Percentiles rank a stretch among this genome's conserved stretches.
phyloP scores from a whole-genome alignment of 1,140 invertebrate species.

The Pseudomyrmex pallidus region DNA sequence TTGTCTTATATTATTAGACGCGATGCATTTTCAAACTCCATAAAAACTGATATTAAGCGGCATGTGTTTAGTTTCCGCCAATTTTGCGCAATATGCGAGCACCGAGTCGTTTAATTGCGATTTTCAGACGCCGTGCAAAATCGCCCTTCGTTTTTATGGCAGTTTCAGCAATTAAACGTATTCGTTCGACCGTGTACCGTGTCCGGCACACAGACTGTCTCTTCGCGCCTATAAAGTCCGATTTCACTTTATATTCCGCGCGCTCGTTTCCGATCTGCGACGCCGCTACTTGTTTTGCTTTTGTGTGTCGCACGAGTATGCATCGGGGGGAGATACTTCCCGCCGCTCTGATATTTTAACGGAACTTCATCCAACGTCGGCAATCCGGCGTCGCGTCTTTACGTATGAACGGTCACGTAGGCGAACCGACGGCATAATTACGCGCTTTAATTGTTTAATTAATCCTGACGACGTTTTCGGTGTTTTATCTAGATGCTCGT shows the following conservation, averaged over 20 bases:
- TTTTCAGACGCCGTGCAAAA: not conserved
- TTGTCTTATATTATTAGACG: no score
- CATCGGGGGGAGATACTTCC: not conserved
- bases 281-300: conserved; percentile 1
- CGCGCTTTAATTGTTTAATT: conserved; percentile 83
- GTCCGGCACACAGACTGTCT: not conserved
- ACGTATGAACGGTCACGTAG: conserved; percentile 41
- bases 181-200: not conserved
- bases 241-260: conserved; percentile 12
- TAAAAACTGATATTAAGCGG: no score
- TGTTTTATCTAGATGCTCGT: conserved; percentile 83
- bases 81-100: not conserved
- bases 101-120: conserved; percentile 1
- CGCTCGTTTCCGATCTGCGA: conserved; percentile 1
- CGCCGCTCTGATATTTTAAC: conserved; percentile 4
- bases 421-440: conserved; percentile 76
- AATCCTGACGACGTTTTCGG: conserved; percentile 80
- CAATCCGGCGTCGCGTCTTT: conserved; percentile 16
- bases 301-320: not conserved
- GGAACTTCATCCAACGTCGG: not conserved
- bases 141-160: not conserved
- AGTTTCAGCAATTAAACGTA: conserved; percentile 37
- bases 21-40: no score
- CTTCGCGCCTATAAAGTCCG: conserved; percentile 15
- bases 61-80: no score